Base-by-base conservation (phyloP, 2,113 vertebrate genomes). In the Nicator chloris region DNA sequence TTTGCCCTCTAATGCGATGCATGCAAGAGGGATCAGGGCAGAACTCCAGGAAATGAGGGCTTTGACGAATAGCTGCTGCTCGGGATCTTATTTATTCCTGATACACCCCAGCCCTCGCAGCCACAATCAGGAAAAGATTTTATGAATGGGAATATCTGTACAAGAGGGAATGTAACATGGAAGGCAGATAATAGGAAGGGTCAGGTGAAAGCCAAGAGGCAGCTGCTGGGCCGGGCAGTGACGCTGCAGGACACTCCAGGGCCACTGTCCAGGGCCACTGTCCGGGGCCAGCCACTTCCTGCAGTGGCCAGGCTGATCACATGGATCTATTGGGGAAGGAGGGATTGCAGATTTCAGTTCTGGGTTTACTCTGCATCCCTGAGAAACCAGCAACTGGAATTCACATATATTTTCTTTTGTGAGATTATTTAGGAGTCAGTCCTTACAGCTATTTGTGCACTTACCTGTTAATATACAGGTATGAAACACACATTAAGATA, bases 61-160 rank as follows among this genome's bases (percentile, higher is more conserved):
- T 86, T 92, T 97, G 97, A 97, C 85, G 64, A 97, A 97, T 88
- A 84, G 82, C 92, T 96, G 89, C 94, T 90, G 97, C 96, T 86
- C 60, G 0, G 64, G 92, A 68, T 92, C 68, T 53, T 86, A 86
- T 96, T 97, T 98, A 93, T 97, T 97, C 97, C 95, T 94, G 93
- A 91, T 49, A 63, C 97, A 94, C 93, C 78, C 95, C 96, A 96
- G 97, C 95, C 95, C 96, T 97, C 54, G 71, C 94, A 80, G 90
- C 93, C 94, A 78, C 92, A 83, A 64, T 79, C 70, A 63, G 71
- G 84, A 68, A 70, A 93, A 94, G 95, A 80, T 83, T 97, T 97
- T 95, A 93, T 96, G 95, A 97, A 97, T 95, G 92, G 78, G 90
- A 89, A 54, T 86, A 88, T 94, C 54, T 88, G 30, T 81, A 95